These are phyloP conservation scores for Crocodylus rhombifer DNA, from an alignment of 2,797 vertebrate species.

Conservation along the genomic window DNA sequence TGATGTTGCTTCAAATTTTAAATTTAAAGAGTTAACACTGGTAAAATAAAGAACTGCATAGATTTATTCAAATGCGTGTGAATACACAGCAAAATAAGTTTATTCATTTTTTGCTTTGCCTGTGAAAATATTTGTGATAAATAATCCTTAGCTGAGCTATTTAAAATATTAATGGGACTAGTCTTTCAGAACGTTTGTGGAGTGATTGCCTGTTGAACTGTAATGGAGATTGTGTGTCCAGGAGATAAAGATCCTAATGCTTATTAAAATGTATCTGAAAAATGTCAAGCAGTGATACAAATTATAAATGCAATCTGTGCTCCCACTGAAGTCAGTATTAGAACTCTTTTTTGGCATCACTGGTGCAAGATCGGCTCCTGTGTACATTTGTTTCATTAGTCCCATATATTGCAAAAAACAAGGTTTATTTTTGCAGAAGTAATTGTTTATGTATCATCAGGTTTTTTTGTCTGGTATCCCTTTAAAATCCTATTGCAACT, in stretches of 20 bases:
- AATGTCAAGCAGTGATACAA: neutral
- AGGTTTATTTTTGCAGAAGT: neutral
- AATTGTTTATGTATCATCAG: neutral
- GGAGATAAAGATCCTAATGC: neutral
- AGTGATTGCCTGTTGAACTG: neutral
- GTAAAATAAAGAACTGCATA: neutral
- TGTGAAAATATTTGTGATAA: neutral
- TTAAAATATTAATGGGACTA: constrained; percentile 14
- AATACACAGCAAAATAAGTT: neutral
- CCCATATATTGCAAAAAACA: neutral
- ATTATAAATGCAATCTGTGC: neutral
- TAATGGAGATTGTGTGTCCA: neutral
- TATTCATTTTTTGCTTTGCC: constrained; percentile 1
- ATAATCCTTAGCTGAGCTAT: neutral
- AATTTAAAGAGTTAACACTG: neutral
- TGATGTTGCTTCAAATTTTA: neutral
- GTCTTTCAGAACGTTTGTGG: neutral
- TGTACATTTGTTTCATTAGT: neutral
- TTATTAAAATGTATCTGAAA: constrained; percentile 16
- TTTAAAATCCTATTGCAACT: neutral
- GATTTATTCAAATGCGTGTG: neutral
- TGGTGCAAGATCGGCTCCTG: neutral
- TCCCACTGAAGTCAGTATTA: neutral
- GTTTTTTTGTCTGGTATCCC: neutral
- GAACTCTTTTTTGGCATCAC: neutral